Evolutionary conservation across 2,113 vertebrate species (phyloP).

Genomic region (Aramus guarauna): DNA sequence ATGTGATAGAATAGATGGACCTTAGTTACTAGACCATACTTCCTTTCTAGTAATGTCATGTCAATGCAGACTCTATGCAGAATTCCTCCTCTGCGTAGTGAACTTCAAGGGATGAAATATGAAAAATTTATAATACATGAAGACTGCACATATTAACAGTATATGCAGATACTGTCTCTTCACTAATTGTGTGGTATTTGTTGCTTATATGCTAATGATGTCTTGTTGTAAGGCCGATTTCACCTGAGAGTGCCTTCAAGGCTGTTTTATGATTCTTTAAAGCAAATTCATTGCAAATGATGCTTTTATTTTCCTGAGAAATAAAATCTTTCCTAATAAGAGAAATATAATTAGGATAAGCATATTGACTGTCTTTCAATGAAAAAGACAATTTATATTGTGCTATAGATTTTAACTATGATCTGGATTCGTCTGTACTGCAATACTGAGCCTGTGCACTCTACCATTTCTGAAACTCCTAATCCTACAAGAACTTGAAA

Average conservation of each 20-base stretch:
- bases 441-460: not conserved
- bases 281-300: not conserved
- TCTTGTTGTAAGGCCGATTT: not conserved
- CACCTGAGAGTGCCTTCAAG: not conserved
- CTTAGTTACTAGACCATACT: not conserved
- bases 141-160: not conserved
- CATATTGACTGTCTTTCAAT: not conserved
- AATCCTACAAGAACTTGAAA: not conserved
- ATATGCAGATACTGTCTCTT: not conserved
- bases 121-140: not conserved
- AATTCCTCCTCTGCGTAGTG: not conserved
- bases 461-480: not conserved
- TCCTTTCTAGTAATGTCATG: not conserved
- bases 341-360: not conserved
- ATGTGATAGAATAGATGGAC: not conserved
- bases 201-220: not conserved
- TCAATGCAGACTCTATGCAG: not conserved
- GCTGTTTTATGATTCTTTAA: not conserved
- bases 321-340: not conserved
- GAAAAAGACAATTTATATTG: not conserved
- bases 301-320: not conserved
- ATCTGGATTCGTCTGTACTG: not conserved
- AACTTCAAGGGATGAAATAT: not conserved
- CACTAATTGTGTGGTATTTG: not conserved
- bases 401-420: not conserved